Evolutionary conservation across 1,140 invertebrate species (phyloP), one percentile per base, ranked within the genome.

Genomic region (Pemphigus obesinymphae): DNA sequence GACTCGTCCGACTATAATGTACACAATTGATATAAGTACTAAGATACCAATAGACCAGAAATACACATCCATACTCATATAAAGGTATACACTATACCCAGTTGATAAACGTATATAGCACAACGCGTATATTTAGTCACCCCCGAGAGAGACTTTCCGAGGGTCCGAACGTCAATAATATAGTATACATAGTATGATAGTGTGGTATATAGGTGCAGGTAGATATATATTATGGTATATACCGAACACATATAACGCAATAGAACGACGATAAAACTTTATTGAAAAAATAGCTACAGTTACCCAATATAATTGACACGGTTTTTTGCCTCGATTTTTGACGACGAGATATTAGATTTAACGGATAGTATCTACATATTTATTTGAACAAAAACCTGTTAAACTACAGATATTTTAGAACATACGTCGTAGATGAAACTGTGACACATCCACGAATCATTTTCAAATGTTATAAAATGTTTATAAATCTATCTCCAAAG

Each of bases 71-170:
- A 26, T 58, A 11, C 20, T 6, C 31, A 34, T n/a, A n/a, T 63
- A 63, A 63, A 63, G 58, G 55, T 29, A 31, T 0, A 6, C 3
- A 34, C n/a, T 50, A 50, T 20, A 6, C n/a, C 20, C 15, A n/a
- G n/a, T 40, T 40, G 43, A 45, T 45, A 45, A 45, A 43, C 23
- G 34, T 11, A 13, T 40, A 40, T 11, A n/a, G 6, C 23, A 20
- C 11, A n/a, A 15, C 15, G 68, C 11, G 45, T 45, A 29, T 29
- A 43, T 70, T 45, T 70, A 70, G 68, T 70, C 40, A 70, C 68
- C 40, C 68, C 23, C 23, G 68, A 29, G 68, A 70, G 68, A 70
- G 68, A 70, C 68, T 70, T 70, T 70, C 37, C 7, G 26, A 17
- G 43, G 68, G 68, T 70, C 23, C 68, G 40, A 70, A 70, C 23